These are phyloP conservation scores for Phalacrocorax pelagicus DNA, from an alignment of 2,113 vertebrate genomes.

Conservation along the genomic window DNA sequence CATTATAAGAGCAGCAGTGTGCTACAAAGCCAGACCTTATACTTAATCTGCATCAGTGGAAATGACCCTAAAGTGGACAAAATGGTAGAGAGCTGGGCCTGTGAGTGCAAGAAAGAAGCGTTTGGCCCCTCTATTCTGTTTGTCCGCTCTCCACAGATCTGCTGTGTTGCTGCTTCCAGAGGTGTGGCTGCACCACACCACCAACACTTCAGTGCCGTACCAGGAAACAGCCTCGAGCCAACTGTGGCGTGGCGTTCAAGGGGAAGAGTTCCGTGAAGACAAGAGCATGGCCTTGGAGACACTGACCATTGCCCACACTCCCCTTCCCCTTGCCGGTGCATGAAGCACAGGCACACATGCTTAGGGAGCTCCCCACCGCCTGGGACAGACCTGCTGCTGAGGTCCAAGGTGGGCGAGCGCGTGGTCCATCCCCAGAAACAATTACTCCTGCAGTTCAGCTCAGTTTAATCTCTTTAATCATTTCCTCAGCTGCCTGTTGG, in stretches of 20 bases:
- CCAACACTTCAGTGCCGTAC: accelerated
- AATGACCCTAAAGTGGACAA: neutral
- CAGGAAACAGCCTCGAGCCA: neutral
- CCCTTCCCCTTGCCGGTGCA: neutral
- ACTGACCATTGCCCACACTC: accelerated
- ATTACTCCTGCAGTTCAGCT: neutral
- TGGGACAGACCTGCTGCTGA: neutral
- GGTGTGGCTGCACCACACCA: accelerated
- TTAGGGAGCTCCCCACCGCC: accelerated
- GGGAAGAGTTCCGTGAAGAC: neutral
- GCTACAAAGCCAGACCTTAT: neutral
- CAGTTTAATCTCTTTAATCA: conserved; percentile 10
- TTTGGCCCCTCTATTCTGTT: neutral
- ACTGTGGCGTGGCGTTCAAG: accelerated
- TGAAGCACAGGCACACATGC: accelerated
- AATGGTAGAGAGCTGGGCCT: neutral
- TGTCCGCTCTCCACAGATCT: neutral
- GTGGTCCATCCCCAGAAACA: neutral
- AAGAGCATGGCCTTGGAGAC: neutral
- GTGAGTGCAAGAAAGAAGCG: neutral
- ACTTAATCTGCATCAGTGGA: neutral
- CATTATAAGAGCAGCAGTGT: neutral
- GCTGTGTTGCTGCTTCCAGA: neutral
- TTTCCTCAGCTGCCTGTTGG: neutral
- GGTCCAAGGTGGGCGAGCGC: neutral